Base-by-base conservation (phyloP, 2,797 vertebrate genomes). In the Zalophus californianus region DNA sequence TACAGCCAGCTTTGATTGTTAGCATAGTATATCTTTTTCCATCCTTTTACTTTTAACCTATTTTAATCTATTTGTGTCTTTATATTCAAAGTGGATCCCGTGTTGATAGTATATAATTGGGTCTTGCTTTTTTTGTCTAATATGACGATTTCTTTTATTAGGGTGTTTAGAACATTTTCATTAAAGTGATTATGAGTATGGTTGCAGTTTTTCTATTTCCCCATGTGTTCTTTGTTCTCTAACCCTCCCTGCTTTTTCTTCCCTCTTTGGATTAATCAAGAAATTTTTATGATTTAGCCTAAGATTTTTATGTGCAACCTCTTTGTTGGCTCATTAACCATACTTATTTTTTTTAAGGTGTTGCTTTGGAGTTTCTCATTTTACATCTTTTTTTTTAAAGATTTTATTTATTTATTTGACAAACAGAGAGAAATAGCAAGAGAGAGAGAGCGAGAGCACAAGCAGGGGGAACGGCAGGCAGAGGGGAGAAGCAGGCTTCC, bases 1-100 rank as follows among this genome's bases (percentile, higher is more conserved):
- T 72, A 85, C 72, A 86, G 82, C 38, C n/a, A 58, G 58, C 14
- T 72, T 91, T 77, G 44, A 58, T 91, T 89, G 56, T 70, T 96
- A 91, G 14, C 9, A 44, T 52, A 41, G 15, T 84, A 9, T 64
- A 66, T 73, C 21, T 73, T 91, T 94, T 93, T 38, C 25, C 35
- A 54, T 72, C 16, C 10, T 86, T 89, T 86, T 82, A 88, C 7
- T 86, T 89, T 86, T 82, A 93, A 86, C 44, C 29, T 54, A 23
- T 91, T 89, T 91, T 89, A 88, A 38, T 86, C 32, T 86, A 66
- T 35, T 50, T 94, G 5, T 92, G 38, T 38, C 77, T 86, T 95
- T 82, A 41, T 73, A 56, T 56, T 92, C 58, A 80, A 72, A 93
- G 86, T 90, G 68, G 16, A 29, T 80, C 38, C 80, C 85, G 80